phyloP scores from a whole-genome alignment of 23 tunicate genomes.

The Clavelina lepadiformis region DNA sequence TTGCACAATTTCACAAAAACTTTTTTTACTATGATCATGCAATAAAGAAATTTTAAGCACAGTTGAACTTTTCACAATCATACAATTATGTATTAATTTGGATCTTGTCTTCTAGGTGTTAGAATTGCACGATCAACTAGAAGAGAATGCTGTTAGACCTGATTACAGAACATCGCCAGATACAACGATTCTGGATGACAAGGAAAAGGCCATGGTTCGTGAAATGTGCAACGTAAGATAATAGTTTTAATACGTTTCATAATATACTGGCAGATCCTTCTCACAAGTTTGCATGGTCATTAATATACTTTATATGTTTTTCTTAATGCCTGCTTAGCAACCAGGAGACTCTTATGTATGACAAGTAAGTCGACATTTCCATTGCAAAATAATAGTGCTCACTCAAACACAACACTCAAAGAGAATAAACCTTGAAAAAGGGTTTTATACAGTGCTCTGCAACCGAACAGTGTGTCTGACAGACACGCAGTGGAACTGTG shows the following conservation, averaged over 20 bases:
- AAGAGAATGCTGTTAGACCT: not conserved
- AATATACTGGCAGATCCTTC: not conserved
- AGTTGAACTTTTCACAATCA: too few relatives aligned
- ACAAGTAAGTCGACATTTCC: constrained; percentile 22
- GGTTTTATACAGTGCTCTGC: not conserved
- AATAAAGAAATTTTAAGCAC: too few relatives aligned
- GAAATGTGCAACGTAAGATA: constrained; percentile 75
- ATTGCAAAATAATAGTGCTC: too few relatives aligned
- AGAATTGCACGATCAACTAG: constrained; percentile 7
- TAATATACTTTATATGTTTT: not conserved
- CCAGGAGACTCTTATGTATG: constrained; percentile 78
- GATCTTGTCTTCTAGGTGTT: constrained; percentile 17
- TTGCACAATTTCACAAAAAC: too few relatives aligned
- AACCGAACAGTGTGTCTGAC: not conserved
- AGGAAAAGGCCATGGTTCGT: constrained; percentile 65
- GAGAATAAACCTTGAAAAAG: too few relatives aligned
- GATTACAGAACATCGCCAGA: not conserved
- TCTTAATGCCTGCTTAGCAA: constrained; percentile 23
- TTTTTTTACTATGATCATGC: too few relatives aligned
- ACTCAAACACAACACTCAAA: too few relatives aligned
- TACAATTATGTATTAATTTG: too few relatives aligned
- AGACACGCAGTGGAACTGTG: not conserved
- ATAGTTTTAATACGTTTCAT: not conserved
- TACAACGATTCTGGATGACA: constrained; percentile 33
- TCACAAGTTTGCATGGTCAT: not conserved